Evolutionary conservation across 2,113 vertebrate species (phyloP).

Genomic region (Bufo gargarizans): DNA sequence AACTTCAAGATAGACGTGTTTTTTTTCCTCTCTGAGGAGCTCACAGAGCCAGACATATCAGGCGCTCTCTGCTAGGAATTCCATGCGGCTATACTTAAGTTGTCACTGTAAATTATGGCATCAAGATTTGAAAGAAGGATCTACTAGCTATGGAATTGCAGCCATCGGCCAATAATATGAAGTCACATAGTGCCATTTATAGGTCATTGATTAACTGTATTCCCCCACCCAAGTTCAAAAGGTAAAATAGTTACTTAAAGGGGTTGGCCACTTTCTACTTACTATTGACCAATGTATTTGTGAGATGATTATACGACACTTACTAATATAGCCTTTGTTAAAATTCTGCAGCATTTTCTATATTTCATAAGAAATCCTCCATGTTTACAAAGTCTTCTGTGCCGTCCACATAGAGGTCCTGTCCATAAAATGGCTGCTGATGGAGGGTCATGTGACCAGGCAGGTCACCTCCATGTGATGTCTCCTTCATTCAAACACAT

Average conservation of each 20-base stretch:
- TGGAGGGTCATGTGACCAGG: too few species aligned
- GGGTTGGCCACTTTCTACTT: too few species aligned
- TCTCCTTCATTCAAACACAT: too few species aligned
- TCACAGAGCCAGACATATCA: slow-evolving; percentile 44
- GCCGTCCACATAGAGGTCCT: too few species aligned
- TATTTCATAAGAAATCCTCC: too few species aligned
- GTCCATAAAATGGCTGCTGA: too few species aligned
- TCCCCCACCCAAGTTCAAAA: neutral
- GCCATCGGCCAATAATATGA: slow-evolving; percentile 26
- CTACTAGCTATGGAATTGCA: slow-evolving; percentile 42
- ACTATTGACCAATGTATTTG: too few species aligned
- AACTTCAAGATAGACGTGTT: slow-evolving; percentile 19
- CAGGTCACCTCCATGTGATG: too few species aligned
- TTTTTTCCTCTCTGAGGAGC: slow-evolving; percentile 37
- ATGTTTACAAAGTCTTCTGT: too few species aligned
- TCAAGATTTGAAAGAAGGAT: slow-evolving; percentile 28
- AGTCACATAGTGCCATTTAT: slow-evolving; percentile 1
- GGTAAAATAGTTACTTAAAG: neutral
- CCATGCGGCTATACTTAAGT: slow-evolving; percentile 47
- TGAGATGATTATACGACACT: too few species aligned
- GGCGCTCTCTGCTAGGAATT: slow-evolving; percentile 42
- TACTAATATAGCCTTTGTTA: too few species aligned
- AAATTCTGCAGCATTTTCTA: too few species aligned
- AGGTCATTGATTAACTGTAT: neutral
- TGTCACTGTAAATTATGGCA: slow-evolving; percentile 56